phyloP scores from a whole-genome alignment of 1,140 invertebrate genomes.

The Hetaerina americana region DNA sequence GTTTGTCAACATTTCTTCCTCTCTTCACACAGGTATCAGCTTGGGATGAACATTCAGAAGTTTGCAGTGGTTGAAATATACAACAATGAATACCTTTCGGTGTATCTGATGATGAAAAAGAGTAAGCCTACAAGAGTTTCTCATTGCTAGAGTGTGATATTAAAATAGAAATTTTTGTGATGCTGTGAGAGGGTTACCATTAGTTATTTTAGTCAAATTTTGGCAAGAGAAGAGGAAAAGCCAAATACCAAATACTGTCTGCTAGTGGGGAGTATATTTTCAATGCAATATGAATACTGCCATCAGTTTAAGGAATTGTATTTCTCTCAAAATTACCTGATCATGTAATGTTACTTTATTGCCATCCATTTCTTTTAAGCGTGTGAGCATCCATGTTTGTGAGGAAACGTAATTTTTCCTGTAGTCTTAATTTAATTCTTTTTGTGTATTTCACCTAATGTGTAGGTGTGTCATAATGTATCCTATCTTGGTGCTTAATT shows the following conservation, averaged over 20 bases:
- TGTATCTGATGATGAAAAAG: neutral
- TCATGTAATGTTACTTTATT: neutral
- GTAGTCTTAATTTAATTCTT: no score
- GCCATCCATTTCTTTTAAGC: no score
- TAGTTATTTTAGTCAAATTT: conserved; percentile 1
- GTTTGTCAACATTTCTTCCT: no score
- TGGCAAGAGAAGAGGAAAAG: neutral
- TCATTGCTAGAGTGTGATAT: neutral
- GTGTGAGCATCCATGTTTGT: no score
- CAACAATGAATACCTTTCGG: neutral
- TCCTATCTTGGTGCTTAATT: no score
- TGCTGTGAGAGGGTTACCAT: neutral
- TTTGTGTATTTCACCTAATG: no score
- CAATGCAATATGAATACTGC: neutral
- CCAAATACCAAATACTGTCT: neutral
- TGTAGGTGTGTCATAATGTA: no score
- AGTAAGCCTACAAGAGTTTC: neutral
- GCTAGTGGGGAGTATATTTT: neutral
- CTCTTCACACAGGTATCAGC: neutral
- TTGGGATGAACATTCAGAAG: neutral
- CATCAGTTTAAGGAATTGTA: neutral
- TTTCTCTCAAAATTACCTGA: neutral
- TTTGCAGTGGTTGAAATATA: neutral
- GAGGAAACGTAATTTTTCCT: no score
- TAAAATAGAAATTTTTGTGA: neutral